Evolutionary conservation across 2,113 vertebrate species (phyloP).

Genomic region (Xiphophorus couchianus): DNA sequence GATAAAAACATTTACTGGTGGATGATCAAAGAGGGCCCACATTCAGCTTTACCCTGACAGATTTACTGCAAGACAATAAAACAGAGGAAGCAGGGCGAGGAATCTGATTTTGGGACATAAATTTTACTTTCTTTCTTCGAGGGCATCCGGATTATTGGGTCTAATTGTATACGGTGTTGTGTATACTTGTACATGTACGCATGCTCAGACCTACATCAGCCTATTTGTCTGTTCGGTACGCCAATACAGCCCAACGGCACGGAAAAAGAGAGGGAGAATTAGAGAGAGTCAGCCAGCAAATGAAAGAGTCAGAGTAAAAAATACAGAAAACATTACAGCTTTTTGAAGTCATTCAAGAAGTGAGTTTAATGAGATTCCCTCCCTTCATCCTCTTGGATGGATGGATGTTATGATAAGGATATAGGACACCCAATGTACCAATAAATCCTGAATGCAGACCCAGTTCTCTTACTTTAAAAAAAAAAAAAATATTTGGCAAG

Average conservation of each 20-base stretch:
- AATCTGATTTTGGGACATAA: conserved; percentile 83
- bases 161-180: conserved; percentile 29
- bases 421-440: too few species aligned
- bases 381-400: too few species aligned
- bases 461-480: too few species aligned
- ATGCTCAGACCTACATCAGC: conserved; percentile 52
- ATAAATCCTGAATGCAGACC: too few species aligned
- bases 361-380: too few species aligned
- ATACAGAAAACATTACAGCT: conserved; percentile 71
- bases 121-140: conserved; percentile 34
- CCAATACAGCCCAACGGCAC: conserved; percentile 66
- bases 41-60: conserved; percentile 75
- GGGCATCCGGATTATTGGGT: conserved; percentile 27
- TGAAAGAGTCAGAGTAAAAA: conserved; percentile 78
- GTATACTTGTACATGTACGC: conserved; percentile 25
- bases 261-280: conserved; percentile 30
- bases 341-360: conserved; percentile 77
- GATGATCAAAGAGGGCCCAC: conserved; percentile 79
- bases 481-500: too few species aligned
- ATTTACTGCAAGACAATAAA: conserved; percentile 70
- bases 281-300: conserved; percentile 72
- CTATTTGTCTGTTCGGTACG: conserved; percentile 59
- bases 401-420: too few species aligned
- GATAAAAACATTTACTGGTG: conserved; percentile 76
- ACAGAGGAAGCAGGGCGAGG: conserved; percentile 84